Conservation (phyloP, 2,113 vertebrate species). For the Sander lucioperca region DNA sequence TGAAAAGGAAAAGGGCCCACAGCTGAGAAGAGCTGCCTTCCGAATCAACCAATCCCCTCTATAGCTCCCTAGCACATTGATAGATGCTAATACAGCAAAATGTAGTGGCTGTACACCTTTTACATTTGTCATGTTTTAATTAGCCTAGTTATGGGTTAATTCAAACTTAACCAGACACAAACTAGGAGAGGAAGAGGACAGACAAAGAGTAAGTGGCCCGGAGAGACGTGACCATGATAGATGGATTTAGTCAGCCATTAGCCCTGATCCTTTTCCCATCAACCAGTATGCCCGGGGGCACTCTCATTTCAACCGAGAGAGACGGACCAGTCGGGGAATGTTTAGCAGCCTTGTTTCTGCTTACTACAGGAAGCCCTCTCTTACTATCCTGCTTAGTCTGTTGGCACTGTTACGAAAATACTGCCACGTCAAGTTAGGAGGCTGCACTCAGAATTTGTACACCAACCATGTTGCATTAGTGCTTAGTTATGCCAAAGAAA, state of each 20-base stretch:
- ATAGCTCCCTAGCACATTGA: slow-evolving; percentile 30
- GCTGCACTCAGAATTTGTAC: not conserved
- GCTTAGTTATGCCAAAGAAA: not conserved
- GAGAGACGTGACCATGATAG: slow-evolving; percentile 73
- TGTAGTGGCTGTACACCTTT: slow-evolving; percentile 35
- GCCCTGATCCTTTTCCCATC: slow-evolving; percentile 77
- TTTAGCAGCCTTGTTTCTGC: slow-evolving; percentile 67
- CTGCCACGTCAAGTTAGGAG: slow-evolving; percentile 53
- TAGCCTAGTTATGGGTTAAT: slow-evolving; percentile 44
- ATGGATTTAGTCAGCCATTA: slow-evolving; percentile 73
- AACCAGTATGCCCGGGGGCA: slow-evolving; percentile 64
- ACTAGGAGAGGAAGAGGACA: slow-evolving; percentile 53
- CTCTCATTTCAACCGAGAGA: slow-evolving; percentile 59
- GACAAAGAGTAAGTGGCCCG: slow-evolving; percentile 63
- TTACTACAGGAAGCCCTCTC: slow-evolving; percentile 64
- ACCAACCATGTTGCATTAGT: not conserved
- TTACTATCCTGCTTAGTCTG: slow-evolving; percentile 51
- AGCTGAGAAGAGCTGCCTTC: slow-evolving; percentile 77
- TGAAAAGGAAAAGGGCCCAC: slow-evolving; percentile 81
- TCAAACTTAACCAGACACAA: slow-evolving; percentile 35
- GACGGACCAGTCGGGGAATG: slow-evolving; percentile 66
- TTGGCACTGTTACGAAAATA: slow-evolving; percentile 62
- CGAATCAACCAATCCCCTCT: slow-evolving; percentile 64
- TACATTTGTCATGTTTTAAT: slow-evolving; percentile 53
- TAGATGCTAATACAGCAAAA: slow-evolving; percentile 50